phyloP scores from a whole-genome alignment of 2,888 invertebrate species.

The Pycnomerus fuliginosus region DNA sequence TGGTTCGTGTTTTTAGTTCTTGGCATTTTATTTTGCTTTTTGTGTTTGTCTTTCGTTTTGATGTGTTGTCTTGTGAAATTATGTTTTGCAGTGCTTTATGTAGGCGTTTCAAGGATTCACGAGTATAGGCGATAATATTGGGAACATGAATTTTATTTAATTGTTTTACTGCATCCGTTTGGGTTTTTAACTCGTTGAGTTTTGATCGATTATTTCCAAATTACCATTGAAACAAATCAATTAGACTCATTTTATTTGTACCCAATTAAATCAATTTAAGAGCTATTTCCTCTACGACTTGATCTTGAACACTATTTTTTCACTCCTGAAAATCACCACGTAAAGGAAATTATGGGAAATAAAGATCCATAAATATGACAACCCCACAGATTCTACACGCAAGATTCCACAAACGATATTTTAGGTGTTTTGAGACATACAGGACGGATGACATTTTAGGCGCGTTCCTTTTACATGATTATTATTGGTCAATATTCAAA shows the following conservation, averaged over 20 bases:
- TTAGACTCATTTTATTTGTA: not conserved
- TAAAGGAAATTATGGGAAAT: too few relatives aligned
- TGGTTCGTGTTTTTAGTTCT: constrained; percentile 42
- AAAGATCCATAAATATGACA: not conserved
- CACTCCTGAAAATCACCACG: too few relatives aligned
- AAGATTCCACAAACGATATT: not conserved
- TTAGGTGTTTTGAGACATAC: not conserved
- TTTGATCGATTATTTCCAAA: not conserved
- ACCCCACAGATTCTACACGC: not conserved
- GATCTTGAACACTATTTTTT: too few relatives aligned
- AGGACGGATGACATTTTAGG: too few relatives aligned
- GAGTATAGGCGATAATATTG: too few relatives aligned
- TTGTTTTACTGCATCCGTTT: not conserved
- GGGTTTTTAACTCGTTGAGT: not conserved
- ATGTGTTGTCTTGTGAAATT: not conserved
- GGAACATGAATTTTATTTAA: too few relatives aligned
- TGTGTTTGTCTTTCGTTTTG: not conserved
- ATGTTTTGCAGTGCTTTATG: too few relatives aligned
- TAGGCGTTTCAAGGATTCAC: too few relatives aligned
- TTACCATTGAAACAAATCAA: too few relatives aligned
- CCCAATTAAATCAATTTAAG: not conserved
- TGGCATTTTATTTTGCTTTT: constrained; percentile 18
- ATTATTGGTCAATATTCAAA: too few relatives aligned
- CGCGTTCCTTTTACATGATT: too few relatives aligned
- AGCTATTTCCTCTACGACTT: not conserved